Percentiles rank a stretch among this genome's conserved stretches.
Evolutionary conservation across 2,888 invertebrate species (phyloP).

Genomic region (Zeuzera pyrina): DNA sequence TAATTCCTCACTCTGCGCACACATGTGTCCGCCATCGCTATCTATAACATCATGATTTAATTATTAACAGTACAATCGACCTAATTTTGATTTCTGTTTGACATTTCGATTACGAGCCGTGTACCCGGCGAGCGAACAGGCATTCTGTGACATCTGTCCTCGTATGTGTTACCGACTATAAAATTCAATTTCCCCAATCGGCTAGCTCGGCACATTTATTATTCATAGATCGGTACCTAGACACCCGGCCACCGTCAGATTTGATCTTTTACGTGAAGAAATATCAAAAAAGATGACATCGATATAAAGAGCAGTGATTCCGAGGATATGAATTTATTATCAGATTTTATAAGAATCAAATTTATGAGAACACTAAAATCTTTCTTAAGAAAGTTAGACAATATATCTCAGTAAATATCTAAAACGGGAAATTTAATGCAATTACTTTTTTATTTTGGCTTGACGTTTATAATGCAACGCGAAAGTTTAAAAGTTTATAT

Average conservation of each 20-base stretch:
- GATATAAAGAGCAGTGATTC: constrained; percentile 44
- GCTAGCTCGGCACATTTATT: constrained; percentile 68
- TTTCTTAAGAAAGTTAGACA: no score
- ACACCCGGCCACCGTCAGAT: constrained; percentile 68
- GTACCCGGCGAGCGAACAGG: constrained; percentile 54
- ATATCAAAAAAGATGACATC: constrained; percentile 59
- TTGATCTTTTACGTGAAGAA: constrained; percentile 70
- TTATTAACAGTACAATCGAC: constrained; percentile 72
- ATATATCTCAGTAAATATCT: no score
- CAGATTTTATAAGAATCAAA: constrained; percentile 34
- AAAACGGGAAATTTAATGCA: no score
- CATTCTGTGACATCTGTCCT: constrained; percentile 72
- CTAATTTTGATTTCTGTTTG: constrained; percentile 73
- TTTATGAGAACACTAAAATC: constrained; percentile 31
- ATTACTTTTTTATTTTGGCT: no score
- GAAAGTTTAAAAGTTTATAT: no score
- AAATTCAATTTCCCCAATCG: constrained; percentile 74
- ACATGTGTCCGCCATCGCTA: constrained; percentile 36
- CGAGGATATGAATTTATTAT: constrained; percentile 55
- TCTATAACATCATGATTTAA: constrained; percentile 59
- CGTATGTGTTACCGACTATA: constrained; percentile 69
- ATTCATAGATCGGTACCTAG: constrained; percentile 68
- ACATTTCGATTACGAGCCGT: constrained; percentile 63
- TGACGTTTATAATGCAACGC: no score
- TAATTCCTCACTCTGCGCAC: constrained; percentile 32